These are phyloP conservation scores for Erethizon dorsatum DNA, from an alignment of 2,797 vertebrate species.

Conservation along the genomic window DNA sequence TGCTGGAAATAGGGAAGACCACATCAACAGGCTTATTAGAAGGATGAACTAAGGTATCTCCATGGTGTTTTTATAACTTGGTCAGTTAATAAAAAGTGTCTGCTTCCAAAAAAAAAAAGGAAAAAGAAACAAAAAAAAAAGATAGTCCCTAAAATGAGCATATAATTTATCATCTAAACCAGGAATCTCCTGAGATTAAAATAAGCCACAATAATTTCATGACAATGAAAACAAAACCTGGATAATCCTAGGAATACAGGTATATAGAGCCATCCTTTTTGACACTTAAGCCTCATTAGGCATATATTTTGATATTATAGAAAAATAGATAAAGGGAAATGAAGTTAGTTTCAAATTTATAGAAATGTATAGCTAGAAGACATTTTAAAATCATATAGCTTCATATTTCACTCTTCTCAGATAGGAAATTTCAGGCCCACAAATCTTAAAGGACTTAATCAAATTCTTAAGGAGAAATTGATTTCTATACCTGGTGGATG, in stretches of 20 bases:
- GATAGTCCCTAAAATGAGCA: neutral
- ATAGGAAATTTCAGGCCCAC: neutral
- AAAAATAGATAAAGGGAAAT: constrained; percentile 9
- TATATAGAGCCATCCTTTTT: neutral
- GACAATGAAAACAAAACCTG: neutral
- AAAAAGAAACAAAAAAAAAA: too few relatives aligned
- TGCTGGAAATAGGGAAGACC: too few relatives aligned
- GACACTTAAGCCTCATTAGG: constrained; percentile 26
- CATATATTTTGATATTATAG: constrained; percentile 24
- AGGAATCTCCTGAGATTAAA: neutral
- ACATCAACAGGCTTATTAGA: too few relatives aligned
- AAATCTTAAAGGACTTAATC: neutral
- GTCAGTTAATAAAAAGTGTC: too few relatives aligned
- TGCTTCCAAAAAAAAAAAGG: too few relatives aligned
- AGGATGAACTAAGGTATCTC: too few relatives aligned
- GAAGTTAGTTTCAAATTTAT: neutral
- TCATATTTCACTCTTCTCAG: constrained; percentile 21
- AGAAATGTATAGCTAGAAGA: constrained; percentile 6
- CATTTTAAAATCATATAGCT: neutral
- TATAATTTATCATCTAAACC: constrained; percentile 25
- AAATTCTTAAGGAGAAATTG: constrained; percentile 39
- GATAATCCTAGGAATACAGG: neutral
- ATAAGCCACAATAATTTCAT: neutral
- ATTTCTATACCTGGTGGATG: neutral
- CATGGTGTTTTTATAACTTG: too few relatives aligned